Conservation (phyloP, 2,888 invertebrate species). For the Tubiluchus corallicola region DNA sequence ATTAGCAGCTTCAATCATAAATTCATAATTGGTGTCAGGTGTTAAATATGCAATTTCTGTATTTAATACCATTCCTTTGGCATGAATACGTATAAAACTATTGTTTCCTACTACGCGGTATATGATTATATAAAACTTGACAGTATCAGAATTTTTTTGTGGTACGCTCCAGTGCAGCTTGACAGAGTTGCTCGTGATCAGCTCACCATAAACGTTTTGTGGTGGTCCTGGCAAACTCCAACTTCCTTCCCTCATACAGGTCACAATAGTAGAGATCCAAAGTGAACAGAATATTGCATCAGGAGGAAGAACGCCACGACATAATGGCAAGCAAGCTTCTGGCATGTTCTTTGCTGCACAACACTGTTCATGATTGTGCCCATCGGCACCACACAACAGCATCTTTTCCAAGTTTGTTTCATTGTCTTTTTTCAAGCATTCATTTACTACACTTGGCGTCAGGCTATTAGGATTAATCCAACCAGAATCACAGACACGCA, state of each 20-base stretch:
- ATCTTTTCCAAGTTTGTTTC: not conserved
- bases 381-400: not conserved
- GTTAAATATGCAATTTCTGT: not conserved
- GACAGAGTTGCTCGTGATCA: too few species aligned
- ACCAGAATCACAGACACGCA: not conserved
- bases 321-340: not conserved
- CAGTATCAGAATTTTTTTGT: not conserved
- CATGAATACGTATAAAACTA: not conserved
- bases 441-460: not conserved
- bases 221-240: not conserved
- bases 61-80: not conserved
- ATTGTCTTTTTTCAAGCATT: not conserved
- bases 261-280: not conserved
- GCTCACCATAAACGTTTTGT: too few species aligned
- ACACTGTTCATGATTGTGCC: not conserved
- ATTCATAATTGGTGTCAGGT: not conserved
- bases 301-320: not conserved
- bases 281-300: not conserved
- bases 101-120: not conserved
- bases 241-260: constrained; percentile 1
- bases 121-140: not conserved
- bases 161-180: not conserved
- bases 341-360: not conserved
- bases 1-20: not conserved
- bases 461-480: not conserved